phyloP scores from a whole-genome alignment of 1,140 invertebrate genomes.

The Conus betulinus region DNA sequence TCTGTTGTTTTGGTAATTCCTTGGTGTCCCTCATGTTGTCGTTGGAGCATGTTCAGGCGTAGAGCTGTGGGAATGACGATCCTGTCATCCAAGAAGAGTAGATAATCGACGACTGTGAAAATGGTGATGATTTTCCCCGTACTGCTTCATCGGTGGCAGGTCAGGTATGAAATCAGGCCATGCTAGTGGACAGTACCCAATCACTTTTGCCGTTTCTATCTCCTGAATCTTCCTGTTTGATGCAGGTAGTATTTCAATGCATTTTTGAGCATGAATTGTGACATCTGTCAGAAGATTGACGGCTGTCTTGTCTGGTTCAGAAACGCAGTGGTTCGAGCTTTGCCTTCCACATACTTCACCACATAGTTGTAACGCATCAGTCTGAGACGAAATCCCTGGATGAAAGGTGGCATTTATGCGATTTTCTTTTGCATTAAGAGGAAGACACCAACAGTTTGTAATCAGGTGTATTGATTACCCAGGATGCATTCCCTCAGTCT shows the following conservation, averaged over 20 bases:
- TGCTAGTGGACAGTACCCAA: not conserved
- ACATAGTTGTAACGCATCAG: too few relatives aligned
- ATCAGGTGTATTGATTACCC: too few relatives aligned
- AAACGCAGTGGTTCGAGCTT: not conserved
- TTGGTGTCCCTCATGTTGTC: too few relatives aligned
- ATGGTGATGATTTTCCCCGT: conserved; percentile 37
- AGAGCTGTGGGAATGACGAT: too few relatives aligned
- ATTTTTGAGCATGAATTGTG: not conserved
- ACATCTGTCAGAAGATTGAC: not conserved
- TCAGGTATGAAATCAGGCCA: conserved; percentile 1
- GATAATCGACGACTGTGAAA: conserved; percentile 8
- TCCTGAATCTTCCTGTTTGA: not conserved
- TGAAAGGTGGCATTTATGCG: too few relatives aligned
- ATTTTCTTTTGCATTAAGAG: too few relatives aligned
- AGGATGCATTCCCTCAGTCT: too few relatives aligned
- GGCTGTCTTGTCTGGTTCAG: not conserved
- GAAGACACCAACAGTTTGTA: too few relatives aligned
- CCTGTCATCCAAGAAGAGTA: too few relatives aligned
- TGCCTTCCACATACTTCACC: not conserved
- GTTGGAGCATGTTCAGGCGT: too few relatives aligned
- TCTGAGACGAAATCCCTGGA: too few relatives aligned
- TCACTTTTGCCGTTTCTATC: not conserved
- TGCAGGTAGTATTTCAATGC: not conserved
- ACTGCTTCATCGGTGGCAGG: conserved; percentile 14
- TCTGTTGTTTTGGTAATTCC: too few relatives aligned